Evolutionary conservation across 1,140 invertebrate genomes (phyloP).

Genomic region (Brachionus asplanchnoidis): DNA sequence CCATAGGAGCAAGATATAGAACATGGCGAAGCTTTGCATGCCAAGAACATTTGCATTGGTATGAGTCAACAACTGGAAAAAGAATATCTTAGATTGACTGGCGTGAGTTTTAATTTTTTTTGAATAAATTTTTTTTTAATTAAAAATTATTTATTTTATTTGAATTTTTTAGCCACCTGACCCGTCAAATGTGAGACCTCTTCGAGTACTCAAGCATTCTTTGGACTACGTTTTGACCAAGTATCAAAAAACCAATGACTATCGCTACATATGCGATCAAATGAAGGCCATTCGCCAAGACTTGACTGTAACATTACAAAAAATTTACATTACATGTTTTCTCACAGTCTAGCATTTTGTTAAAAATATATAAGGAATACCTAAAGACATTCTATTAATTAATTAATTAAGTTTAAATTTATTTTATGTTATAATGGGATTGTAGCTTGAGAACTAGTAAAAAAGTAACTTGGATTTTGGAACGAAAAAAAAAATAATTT

Average conservation of each 20-base stretch:
- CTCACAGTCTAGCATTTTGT: too few species aligned
- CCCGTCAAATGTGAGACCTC: conserved; percentile 79
- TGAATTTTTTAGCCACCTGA: conserved; percentile 72
- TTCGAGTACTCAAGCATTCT: conserved; percentile 74
- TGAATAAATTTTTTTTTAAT: background rate
- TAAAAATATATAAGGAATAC: too few species aligned
- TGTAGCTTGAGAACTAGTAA: too few species aligned
- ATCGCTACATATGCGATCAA: conserved; percentile 93
- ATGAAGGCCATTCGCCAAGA: conserved; percentile 97
- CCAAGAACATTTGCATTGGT: conserved; percentile 61
- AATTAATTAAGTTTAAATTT: too few species aligned
- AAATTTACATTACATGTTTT: background rate
- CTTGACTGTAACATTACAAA: conserved; percentile 71
- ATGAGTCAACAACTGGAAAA: conserved; percentile 88
- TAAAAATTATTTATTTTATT: conserved; percentile 29
- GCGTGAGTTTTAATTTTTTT: conserved; percentile 59
- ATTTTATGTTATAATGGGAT: too few species aligned
- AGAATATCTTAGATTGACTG: conserved; percentile 84
- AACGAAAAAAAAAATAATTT: too few species aligned
- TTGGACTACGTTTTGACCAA: conserved; percentile 80
- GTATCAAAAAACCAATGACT: conserved; percentile 83
- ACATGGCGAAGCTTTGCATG: background rate
- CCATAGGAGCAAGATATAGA: conserved; percentile 12
- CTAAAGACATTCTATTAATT: too few species aligned
- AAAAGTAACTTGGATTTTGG: too few species aligned